Conservation (phyloP, 2,113 vertebrate species). For the Gambusia affinis region DNA sequence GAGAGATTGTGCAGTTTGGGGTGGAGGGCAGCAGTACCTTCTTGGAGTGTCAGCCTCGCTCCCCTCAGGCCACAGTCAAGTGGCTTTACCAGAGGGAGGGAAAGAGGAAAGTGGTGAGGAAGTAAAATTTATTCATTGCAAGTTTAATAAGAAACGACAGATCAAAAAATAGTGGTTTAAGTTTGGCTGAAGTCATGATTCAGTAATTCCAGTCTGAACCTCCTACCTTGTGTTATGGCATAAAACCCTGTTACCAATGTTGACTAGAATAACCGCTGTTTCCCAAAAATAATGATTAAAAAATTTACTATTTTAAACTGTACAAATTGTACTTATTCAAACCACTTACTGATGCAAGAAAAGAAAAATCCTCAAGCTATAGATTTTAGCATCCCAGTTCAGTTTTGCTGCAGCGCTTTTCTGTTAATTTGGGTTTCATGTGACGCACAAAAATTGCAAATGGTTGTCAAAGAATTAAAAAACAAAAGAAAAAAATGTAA, state of each 20-base stretch:
- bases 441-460: background rate
- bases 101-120: constrained; percentile 81
- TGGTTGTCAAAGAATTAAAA: background rate
- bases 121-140: background rate
- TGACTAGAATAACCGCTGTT: background rate
- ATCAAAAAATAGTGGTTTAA: background rate
- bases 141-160: background rate
- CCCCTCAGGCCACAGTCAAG: constrained; percentile 83
- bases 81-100: constrained; percentile 84
- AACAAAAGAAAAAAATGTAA: background rate
- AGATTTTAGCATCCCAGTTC: background rate
- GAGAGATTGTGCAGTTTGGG: constrained; percentile 84
- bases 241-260: background rate
- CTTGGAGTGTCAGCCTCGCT: constrained; percentile 85
- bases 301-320: background rate
- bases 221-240: background rate
- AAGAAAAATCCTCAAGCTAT: background rate
- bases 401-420: background rate
- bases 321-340: background rate
- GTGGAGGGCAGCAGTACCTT: constrained; percentile 86
- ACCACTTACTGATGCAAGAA: background rate
- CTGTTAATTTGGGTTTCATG: background rate
- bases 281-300: background rate
- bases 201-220: background rate
- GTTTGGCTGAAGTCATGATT: background rate